phyloP scores from a whole-genome alignment of 2,888 invertebrate species.

The Atrina japonica region DNA sequence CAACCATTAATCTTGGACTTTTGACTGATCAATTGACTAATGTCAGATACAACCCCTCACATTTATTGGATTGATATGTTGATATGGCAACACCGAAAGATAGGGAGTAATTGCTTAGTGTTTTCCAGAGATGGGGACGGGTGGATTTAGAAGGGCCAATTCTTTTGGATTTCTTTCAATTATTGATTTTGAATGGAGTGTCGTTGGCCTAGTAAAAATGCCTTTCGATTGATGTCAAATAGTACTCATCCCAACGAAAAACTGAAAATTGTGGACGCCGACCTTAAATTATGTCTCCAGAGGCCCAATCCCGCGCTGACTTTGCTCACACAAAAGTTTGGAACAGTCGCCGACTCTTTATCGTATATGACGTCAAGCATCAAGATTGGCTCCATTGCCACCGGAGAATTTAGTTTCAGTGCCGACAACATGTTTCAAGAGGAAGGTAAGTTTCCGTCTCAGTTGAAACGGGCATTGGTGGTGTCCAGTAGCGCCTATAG shows the following conservation, averaged over 20 bases:
- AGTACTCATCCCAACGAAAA: constrained; percentile 1
- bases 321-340: constrained; percentile 33
- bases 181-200: constrained; percentile 41
- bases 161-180: constrained; percentile 38
- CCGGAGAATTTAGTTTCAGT: constrained; percentile 33
- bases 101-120: too few species aligned
- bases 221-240: constrained; percentile 37
- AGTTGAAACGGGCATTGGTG: constrained; percentile 5
- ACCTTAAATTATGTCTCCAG: background rate
- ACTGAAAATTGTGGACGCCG: constrained; percentile 4
- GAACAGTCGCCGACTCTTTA: too few species aligned
- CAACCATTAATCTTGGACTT: too few species aligned
- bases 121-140: too few species aligned
- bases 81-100: too few species aligned
- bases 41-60: too few species aligned
- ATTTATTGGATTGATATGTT: too few species aligned
- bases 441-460: constrained; percentile 14
- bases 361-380: constrained; percentile 34
- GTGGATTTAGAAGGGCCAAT: constrained; percentile 40
- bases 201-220: constrained; percentile 22
- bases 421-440: constrained; percentile 16
- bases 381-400: constrained; percentile 39
- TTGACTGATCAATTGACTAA: too few species aligned
- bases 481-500: constrained; percentile 33
- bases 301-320: constrained; percentile 10